These are phyloP conservation scores for Ormyrus rosae DNA, from an alignment of 2,888 invertebrate species.

Conservation along the genomic window DNA sequence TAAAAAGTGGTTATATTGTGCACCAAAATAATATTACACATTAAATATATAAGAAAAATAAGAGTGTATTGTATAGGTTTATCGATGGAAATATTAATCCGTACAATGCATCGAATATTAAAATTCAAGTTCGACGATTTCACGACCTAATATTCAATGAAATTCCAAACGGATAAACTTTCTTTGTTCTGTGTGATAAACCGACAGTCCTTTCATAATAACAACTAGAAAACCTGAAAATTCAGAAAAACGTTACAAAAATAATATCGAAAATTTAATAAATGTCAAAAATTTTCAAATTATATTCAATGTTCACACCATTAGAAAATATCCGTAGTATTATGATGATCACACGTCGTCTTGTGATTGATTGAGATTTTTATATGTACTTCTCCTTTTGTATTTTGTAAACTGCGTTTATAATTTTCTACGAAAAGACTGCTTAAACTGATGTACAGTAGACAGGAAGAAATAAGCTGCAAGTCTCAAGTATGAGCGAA, in stretches of 20 bases:
- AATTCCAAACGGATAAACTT: conserved; percentile 13
- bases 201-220: conserved; percentile 40
- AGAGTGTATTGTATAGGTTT: conserved; percentile 52
- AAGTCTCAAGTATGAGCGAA: conserved; percentile 3
- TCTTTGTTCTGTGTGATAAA: conserved; percentile 42
- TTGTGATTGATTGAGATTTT: conserved; percentile 57
- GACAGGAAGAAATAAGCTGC: conserved; percentile 39
- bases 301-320: conserved; percentile 33
- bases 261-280: neutral
- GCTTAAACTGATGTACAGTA: conserved; percentile 62
- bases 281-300: conserved; percentile 30
- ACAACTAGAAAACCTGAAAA: conserved; percentile 11
- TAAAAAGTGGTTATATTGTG: conserved; percentile 49
- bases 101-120: conserved; percentile 45
- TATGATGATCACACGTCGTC: conserved; percentile 32
- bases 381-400: conserved; percentile 58
- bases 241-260: conserved; percentile 7
- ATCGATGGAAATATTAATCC: conserved; percentile 28
- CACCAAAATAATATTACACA: conserved; percentile 55
- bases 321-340: conserved; percentile 48
- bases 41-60: conserved; percentile 47
- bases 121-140: conserved; percentile 50
- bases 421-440: conserved; percentile 69
- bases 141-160: conserved; percentile 50
- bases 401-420: conserved; percentile 66